Evolutionary conservation across 2,113 vertebrate species (phyloP), one percentile per base, ranked within the genome.

Genomic region (Psilopogon haemacephalus): DNA sequence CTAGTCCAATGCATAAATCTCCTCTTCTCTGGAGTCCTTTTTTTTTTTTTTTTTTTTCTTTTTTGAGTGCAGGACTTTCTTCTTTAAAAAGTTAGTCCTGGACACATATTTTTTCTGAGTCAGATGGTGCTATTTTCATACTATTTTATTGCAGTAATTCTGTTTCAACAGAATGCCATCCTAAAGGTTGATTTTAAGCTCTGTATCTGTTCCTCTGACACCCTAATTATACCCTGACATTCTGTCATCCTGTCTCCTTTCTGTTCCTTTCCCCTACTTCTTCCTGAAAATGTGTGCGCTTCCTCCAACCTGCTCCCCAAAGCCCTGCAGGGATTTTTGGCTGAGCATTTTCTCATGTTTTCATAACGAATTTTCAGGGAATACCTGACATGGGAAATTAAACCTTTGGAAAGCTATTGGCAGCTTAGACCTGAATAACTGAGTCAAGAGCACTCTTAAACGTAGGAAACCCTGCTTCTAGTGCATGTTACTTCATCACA

Each of bases 321-420:
- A 20, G 1, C 1, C 6, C 3, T 63, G 9, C 42, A 44, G 30
- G 4, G 0, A 4, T 48, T 23, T 88, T 85, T 55, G 3, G 2
- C 4, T 50, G 5, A n/a, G 2, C 4, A 32, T 65, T 80, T 84
- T 86, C 18, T 63, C 7, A 0, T 42, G 24, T 40, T 88, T 33
- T 44, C 28, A 15, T 37, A 87, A 46, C 19, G 55, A 26, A 32
- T 60, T 82, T 6, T 64, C 21, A 67, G 11, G 20, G 26, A 78
- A 78, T 32, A 71, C 4, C 12, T 84, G 58, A 46, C 14, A 69
- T 4, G 6, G 30, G 10, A 85, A 72, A 87, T 64, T 12, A 83
- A 91, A 91, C 10, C 42, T 33, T 28, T 84, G 15, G 3, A 75
- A 84, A 91, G 48, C 5, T 71, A 23, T 42, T 72, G 40, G 20